Base-by-base conservation (phyloP, 2,888 invertebrate genomes). In the Sarcophaga subvicina region DNA sequence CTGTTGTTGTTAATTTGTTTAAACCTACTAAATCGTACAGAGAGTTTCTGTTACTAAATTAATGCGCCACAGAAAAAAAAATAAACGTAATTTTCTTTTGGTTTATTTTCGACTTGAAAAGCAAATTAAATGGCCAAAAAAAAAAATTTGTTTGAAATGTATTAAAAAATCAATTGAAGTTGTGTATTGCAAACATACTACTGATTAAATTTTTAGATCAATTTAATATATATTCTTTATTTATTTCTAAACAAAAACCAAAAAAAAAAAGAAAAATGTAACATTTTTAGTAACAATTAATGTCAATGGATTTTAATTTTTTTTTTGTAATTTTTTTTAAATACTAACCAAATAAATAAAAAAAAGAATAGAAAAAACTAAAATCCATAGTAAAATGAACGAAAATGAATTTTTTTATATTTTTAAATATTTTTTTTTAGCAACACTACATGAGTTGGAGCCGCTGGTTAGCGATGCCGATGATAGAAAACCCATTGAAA, bases 391-490 rank as follows among this genome's bases (percentile, higher is more conserved):
- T 88, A 87, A 89, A 6, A 60, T 37, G 80, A 76, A 80, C 75
- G 67, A 88, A 94, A 89, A 90, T 89, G 88, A 89, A 89, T 88
- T 89, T 54, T 54, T 17, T 89, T 89, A 80, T 91, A 89, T 92
- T 90, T 92, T 91, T 90, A 84, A 75, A 78, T 79, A 84, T 87
- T 72, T 84, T 59, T 59, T 93, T 93, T 91, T 93, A 93, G 93
- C 93, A 90, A 93, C 92, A 89, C 91, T 93, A 87, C 93, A 93
- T 90, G 97, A 97, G 94, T 94, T 96, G 91, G 96, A 96, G 93
- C 97, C 97, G 20, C 94, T 97, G 89, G 96, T 96, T 94, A 95
- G 95, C 92, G 95, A 95, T 93, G 94, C 94, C 88, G 95, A 95
- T 88, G 95, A 95, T 90, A 91, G 91, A 91, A 93, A 92, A 90